Evolutionary conservation across 2,797 vertebrate species (phyloP).

Genomic region (Dendrocincla tyrannina): DNA sequence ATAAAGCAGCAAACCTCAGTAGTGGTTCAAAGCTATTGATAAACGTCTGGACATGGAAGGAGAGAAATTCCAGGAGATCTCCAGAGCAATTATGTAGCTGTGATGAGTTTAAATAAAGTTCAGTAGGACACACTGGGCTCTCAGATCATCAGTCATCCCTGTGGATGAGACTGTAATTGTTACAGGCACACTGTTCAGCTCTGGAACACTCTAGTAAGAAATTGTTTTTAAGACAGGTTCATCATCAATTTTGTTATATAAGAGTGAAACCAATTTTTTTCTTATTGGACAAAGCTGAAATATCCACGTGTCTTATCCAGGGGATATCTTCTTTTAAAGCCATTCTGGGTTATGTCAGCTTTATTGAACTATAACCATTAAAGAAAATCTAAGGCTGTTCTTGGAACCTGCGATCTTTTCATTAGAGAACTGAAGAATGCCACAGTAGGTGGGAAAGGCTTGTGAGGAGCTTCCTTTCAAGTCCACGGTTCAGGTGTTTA

Average conservation of each 20-base stretch:
- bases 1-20: not conserved
- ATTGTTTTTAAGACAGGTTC: not conserved
- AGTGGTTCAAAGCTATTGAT: not conserved
- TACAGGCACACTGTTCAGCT: not conserved
- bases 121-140: not conserved
- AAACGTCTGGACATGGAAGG: not conserved
- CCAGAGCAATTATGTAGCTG: not conserved
- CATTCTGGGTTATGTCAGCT: slow-evolving; percentile 49
- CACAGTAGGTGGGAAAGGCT: not conserved
- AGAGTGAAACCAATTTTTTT: not conserved
- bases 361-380: slow-evolving; percentile 52
- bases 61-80: not conserved
- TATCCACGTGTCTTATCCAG: slow-evolving; percentile 30
- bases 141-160: not conserved
- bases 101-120: slow-evolving; percentile 12
- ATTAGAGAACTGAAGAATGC: not conserved
- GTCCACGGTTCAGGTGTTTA: slow-evolving; percentile 4
- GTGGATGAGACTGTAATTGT: not conserved
- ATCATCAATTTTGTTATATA: not conserved
- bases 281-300: not conserved
- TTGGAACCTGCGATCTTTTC: slow-evolving; percentile 3
- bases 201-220: not conserved
- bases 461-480: slow-evolving; percentile 27
- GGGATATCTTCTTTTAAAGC: slow-evolving; percentile 6
- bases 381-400: slow-evolving; percentile 29